A percentile compares a stretch with the other conserved stretches of the same genome.
These are phyloP conservation scores for Spongia lamella DNA, from an alignment of 37 sponge, comb jelly and placozoan species.

Conservation along the genomic window DNA sequence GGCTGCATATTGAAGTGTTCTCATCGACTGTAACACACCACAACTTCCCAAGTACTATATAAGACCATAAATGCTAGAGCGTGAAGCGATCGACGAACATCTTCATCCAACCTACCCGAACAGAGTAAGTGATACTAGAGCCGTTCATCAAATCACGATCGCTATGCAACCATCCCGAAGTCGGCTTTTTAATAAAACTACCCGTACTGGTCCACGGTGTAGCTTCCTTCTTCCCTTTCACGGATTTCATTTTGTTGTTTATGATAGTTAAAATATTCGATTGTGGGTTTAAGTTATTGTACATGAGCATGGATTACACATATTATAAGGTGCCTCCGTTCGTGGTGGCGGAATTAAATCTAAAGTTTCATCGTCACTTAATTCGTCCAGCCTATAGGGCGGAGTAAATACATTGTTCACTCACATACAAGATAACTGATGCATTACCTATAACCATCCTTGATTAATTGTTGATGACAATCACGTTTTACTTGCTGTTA, in stretches of 20 bases:
- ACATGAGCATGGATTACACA: not conserved
- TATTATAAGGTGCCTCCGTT: not conserved
- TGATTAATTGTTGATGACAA: slow-evolving; percentile 9
- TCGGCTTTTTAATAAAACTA: slow-evolving; percentile 75
- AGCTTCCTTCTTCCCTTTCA: not conserved
- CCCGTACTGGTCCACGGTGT: slow-evolving; percentile 59
- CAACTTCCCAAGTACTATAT: slow-evolving; percentile 75
- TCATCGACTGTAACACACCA: slow-evolving; percentile 60
- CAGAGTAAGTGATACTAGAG: slow-evolving; percentile 51
- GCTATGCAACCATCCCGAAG: slow-evolving; percentile 80
- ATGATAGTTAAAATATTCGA: not conserved
- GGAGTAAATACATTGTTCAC: not conserved
- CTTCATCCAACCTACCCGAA: slow-evolving; percentile 32
- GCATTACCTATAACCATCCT: slow-evolving; percentile 12
- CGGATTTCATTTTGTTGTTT: too few relatives aligned
- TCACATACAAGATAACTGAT: too few relatives aligned
- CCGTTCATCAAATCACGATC: slow-evolving; percentile 58
- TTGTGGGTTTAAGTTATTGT: not conserved
- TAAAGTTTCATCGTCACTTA: slow-evolving; percentile 5
- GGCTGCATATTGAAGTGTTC: slow-evolving; percentile 60
- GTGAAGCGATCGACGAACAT: not conserved
- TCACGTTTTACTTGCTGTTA: not conserved
- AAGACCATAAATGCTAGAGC: not conserved
- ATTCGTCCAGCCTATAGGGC: not conserved
- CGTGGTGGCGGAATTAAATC: slow-evolving; percentile 12